These are phyloP conservation scores for Cephus spinipes DNA, from an alignment of 2,888 invertebrate species.

Conservation along the genomic window DNA sequence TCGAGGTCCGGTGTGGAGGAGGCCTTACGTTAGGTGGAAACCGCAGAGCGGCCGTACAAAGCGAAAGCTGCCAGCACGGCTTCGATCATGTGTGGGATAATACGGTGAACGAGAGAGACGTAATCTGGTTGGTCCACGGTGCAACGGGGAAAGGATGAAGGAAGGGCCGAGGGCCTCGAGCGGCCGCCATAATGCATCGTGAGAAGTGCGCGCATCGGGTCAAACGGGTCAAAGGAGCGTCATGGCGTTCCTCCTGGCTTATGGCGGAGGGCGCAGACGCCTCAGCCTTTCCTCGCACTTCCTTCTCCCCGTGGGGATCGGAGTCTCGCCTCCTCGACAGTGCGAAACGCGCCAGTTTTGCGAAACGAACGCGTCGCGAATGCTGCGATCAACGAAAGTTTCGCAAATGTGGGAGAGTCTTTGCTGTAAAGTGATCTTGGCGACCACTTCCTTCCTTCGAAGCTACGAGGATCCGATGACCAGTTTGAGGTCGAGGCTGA, in stretches of 20 bases:
- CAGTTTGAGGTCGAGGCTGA: conserved; percentile 64
- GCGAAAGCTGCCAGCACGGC: conserved; percentile 40
- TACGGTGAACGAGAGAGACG: conserved; percentile 55
- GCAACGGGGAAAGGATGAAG: conserved; percentile 60
- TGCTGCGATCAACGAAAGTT: conserved; percentile 38
- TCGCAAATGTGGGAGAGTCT: conserved; percentile 49
- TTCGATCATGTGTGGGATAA: conserved; percentile 59
- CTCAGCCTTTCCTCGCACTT: neutral
- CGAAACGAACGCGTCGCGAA: no score
- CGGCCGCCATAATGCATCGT: conserved; percentile 64
- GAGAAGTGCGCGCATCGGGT: conserved; percentile 64
- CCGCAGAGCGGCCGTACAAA: conserved; percentile 42
- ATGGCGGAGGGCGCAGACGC: conserved; percentile 50
- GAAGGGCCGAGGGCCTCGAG: conserved; percentile 55
- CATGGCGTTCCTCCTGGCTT: conserved; percentile 57
- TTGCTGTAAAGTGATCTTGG: conserved; percentile 61
- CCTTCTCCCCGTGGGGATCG: neutral
- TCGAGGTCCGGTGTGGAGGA: conserved; percentile 32
- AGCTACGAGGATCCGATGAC: conserved; percentile 61
- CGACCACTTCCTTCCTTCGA: conserved; percentile 64
- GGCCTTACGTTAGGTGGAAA: conserved; percentile 42
- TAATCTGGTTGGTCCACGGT: conserved; percentile 60
- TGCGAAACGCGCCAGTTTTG: no score
- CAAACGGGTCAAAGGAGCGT: conserved; percentile 64
- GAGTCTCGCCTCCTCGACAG: neutral